phyloP scores from a whole-genome alignment of 2,888 invertebrate species.

The Drosophila cracens region DNA sequence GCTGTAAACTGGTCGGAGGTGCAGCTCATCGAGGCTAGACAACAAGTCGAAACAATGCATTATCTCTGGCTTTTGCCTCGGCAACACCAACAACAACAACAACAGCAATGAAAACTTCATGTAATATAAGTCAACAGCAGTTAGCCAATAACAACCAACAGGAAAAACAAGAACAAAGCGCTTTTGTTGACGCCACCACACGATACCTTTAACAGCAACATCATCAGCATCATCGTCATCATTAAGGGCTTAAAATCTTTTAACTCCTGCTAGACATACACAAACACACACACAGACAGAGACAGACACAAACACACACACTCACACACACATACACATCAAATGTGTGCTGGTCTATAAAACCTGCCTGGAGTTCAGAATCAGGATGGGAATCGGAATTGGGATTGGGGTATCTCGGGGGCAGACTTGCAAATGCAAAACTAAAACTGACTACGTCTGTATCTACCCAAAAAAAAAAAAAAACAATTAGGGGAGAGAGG shows the following conservation, averaged over 20 bases:
- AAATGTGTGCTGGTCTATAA: conserved; percentile 47
- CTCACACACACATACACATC: neutral
- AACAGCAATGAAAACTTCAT: conserved; percentile 54
- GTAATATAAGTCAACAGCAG: conserved; percentile 76
- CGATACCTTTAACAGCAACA: conserved; percentile 61
- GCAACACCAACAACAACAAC: conserved; percentile 7
- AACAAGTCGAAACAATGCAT: conserved; percentile 70
- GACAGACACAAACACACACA: conserved; percentile 1
- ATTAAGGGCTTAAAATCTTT: conserved; percentile 65
- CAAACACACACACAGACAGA: conserved; percentile 1
- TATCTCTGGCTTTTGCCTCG: conserved; percentile 56
- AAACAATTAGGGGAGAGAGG: neutral
- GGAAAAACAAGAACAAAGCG: conserved; percentile 57
- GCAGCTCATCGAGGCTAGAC: conserved; percentile 67
- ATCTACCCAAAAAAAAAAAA: conserved; percentile 25
- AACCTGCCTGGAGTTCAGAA: conserved; percentile 37
- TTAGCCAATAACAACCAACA: conserved; percentile 58
- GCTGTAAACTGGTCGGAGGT: conserved; percentile 51
- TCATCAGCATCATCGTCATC: conserved; percentile 55
- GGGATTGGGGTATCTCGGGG: conserved; percentile 9
- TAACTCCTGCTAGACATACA: conserved; percentile 44
- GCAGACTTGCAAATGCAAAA: conserved; percentile 62
- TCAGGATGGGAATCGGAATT: conserved; percentile 14
- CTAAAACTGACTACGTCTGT: conserved; percentile 51
- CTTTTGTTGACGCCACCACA: conserved; percentile 62